Percentiles rank a stretch among this genome's conserved stretches.
Evolutionary conservation across 1,140 invertebrate genomes (phyloP).

Genomic region (Radopholus similis): DNA sequence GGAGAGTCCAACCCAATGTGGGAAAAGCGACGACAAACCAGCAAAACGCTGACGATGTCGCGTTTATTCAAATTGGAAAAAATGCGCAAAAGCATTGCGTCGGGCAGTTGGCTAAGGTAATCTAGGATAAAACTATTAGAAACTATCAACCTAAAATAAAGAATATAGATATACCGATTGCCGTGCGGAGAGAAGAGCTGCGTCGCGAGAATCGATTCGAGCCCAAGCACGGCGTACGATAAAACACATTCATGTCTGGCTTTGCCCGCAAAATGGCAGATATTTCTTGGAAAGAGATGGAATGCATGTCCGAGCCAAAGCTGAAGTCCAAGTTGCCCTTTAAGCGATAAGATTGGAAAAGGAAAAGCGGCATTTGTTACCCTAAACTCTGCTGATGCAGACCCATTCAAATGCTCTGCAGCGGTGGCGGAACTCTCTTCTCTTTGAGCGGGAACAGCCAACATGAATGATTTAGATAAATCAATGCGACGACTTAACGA

Average conservation of each 20-base stretch:
- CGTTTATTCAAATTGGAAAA: conserved; percentile 9
- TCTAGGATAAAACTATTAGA: neutral
- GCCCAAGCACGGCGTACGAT: conserved; percentile 11
- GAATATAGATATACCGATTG: neutral
- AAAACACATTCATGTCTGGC: conserved; percentile 17
- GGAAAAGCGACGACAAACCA: conserved; percentile 3
- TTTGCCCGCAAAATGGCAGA: conserved; percentile 8
- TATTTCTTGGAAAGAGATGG: conserved; percentile 16
- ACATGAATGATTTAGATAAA: no score
- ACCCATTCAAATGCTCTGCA: no score
- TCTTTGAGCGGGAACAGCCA: no score
- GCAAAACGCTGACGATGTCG: conserved; percentile 15
- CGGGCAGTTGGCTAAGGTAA: conserved; percentile 8
- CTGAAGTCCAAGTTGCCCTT: conserved; percentile 11
- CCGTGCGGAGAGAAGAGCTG: neutral
- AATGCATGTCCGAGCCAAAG: conserved; percentile 10
- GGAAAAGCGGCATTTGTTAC: neutral
- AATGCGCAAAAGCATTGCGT: conserved; percentile 7
- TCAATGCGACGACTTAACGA: no score
- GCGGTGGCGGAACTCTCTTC: no score
- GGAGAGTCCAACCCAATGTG: conserved; percentile 16
- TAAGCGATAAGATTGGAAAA: neutral
- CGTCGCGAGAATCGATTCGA: conserved; percentile 7
- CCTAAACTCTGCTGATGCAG: conserved; percentile 13
- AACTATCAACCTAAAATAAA: neutral